phyloP scores from a whole-genome alignment of 1,140 invertebrate genomes.

The Amphibalanus amphitrite region DNA sequence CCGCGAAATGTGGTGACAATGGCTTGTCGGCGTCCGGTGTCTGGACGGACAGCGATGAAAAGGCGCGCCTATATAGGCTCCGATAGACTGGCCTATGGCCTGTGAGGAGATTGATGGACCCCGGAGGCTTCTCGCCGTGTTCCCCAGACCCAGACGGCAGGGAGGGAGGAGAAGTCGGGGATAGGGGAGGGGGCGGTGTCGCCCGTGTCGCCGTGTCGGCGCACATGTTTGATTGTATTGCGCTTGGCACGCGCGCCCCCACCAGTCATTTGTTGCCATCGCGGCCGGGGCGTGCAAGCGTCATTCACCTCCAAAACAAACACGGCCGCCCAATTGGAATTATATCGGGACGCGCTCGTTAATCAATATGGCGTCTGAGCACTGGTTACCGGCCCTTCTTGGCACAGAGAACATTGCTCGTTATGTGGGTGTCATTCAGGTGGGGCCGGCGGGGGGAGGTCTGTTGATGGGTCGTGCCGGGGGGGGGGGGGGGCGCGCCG shows the following conservation, averaged over 20 bases:
- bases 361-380: background rate
- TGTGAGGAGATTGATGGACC: too few relatives aligned
- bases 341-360: background rate
- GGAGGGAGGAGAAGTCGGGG: too few relatives aligned
- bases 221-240: background rate
- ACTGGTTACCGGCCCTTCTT: background rate
- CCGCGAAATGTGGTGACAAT: background rate
- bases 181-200: too few relatives aligned
- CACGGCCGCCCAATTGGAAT: background rate
- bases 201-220: too few relatives aligned
- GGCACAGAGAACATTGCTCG: background rate
- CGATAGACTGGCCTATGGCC: too few relatives aligned
- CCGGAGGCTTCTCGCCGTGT: too few relatives aligned
- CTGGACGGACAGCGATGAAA: too few relatives aligned
- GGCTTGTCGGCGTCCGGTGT: too few relatives aligned
- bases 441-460: too few relatives aligned
- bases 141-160: too few relatives aligned
- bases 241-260: background rate
- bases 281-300: background rate
- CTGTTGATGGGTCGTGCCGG: background rate
- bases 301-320: slow-evolving; percentile 1
- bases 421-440: background rate
- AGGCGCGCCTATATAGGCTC: too few relatives aligned
- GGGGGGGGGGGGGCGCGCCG: too few relatives aligned
- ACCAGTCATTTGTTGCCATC: background rate